These are phyloP conservation scores for Glareola pratincola DNA, from an alignment of 2,113 vertebrate species.

Conservation along the genomic window DNA sequence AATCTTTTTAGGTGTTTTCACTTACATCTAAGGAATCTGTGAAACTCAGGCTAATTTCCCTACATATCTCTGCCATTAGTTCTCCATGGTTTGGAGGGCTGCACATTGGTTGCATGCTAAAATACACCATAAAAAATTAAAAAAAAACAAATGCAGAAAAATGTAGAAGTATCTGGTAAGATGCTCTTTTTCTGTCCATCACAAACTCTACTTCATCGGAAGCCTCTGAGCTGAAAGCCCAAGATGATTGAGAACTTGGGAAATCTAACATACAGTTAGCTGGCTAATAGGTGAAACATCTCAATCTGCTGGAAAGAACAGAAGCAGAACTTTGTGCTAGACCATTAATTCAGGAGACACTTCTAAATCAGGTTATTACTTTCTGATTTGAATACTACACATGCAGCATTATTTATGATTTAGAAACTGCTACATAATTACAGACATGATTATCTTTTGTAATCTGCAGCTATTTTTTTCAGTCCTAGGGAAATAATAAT, in stretches of 20 bases:
- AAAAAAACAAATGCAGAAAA: neutral
- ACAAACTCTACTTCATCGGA: neutral
- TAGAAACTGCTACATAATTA: conserved; percentile 20
- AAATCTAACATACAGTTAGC: neutral
- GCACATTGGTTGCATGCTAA: neutral
- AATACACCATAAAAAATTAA: neutral
- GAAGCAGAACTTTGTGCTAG: neutral
- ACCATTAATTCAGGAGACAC: neutral
- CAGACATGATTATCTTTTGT: neutral
- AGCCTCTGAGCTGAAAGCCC: neutral
- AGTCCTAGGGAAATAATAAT: neutral
- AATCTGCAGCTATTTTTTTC: neutral
- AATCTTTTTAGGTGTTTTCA: neutral
- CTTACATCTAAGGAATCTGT: neutral
- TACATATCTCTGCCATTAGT: neutral
- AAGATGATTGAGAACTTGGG: neutral
- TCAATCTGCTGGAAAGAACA: neutral
- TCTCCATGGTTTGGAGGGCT: neutral
- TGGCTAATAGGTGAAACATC: neutral
- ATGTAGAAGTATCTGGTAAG: neutral
- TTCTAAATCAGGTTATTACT: neutral
- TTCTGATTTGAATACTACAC: neutral
- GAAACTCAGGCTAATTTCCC: neutral
- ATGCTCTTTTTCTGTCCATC: neutral
- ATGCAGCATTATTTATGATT: conserved; percentile 27